Evolutionary conservation across 1,140 invertebrate genomes (phyloP).

Genomic region (Conopomorpha cramerella): DNA sequence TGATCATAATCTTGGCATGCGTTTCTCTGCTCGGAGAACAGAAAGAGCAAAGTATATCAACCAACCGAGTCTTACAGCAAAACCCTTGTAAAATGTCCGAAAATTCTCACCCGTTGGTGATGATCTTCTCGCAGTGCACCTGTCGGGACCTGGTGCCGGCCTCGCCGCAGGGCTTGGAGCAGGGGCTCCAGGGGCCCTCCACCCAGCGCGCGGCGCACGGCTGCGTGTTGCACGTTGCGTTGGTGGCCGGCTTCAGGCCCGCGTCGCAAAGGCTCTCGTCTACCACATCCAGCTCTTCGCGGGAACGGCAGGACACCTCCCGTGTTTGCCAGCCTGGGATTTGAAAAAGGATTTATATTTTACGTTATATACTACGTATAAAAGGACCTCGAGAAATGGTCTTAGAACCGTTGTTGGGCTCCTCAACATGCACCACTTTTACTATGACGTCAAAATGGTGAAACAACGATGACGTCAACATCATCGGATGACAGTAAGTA

Average conservation of each 20-base stretch:
- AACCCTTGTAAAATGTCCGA: background rate
- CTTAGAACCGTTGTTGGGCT: no score
- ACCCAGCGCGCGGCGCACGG: slow-evolving; percentile 87
- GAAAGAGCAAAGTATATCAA: no score
- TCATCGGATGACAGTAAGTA: no score
- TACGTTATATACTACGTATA: no score
- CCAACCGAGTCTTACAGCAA: no score
- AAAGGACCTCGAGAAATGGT: no score
- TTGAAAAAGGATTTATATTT: no score
- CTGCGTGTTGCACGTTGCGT: slow-evolving; percentile 73
- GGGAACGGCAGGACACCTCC: slow-evolving; percentile 72
- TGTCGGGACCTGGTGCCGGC: slow-evolving; percentile 72
- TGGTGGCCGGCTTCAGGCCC: slow-evolving; percentile 67
- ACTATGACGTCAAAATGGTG: no score
- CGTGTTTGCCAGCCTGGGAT: slow-evolving; percentile 77
- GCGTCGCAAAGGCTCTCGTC: slow-evolving; percentile 80
- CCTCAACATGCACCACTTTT: no score
- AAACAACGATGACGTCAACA: no score
- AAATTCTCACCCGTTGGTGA: slow-evolving; percentile 60
- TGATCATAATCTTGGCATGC: no score
- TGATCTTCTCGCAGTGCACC: slow-evolving; percentile 79
- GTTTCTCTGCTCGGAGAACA: no score
- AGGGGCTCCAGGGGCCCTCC: slow-evolving; percentile 80
- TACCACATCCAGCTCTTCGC: slow-evolving; percentile 69
- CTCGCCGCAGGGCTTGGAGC: slow-evolving; percentile 79